phyloP scores from a whole-genome alignment of 2,113 vertebrate genomes.

The Craseonycteris thonglongyai region DNA sequence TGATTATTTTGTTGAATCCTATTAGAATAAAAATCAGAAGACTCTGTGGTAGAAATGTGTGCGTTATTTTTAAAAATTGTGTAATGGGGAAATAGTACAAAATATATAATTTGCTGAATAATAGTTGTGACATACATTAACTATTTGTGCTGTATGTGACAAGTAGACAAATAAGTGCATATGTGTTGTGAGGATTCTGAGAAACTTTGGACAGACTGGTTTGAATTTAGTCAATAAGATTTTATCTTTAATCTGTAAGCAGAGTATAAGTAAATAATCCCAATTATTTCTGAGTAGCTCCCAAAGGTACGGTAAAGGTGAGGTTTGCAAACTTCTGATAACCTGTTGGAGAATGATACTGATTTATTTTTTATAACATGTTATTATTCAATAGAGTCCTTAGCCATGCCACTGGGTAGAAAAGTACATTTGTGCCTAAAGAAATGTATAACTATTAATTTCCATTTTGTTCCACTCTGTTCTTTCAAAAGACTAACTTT shows the following conservation, averaged over 20 bases:
- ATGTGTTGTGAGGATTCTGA: background rate
- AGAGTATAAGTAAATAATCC: background rate
- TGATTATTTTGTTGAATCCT: slow-evolving; percentile 13
- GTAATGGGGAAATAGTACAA: background rate
- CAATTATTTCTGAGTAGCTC: background rate
- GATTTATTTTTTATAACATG: background rate
- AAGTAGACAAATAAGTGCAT: background rate
- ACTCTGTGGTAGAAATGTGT: slow-evolving; percentile 14
- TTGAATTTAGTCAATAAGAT: background rate
- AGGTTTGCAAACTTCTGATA: background rate
- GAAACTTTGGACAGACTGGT: background rate
- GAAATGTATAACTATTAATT: slow-evolving; percentile 2
- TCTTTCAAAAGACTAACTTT: slow-evolving; percentile 41
- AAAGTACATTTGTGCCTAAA: slow-evolving; percentile 22
- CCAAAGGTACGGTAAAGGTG: background rate
- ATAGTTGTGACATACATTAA: background rate
- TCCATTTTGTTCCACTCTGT: background rate
- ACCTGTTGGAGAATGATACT: background rate
- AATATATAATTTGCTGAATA: background rate
- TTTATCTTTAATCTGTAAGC: background rate
- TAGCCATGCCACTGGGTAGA: background rate
- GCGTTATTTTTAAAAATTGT: background rate
- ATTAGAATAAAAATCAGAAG: background rate
- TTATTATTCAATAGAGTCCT: background rate
- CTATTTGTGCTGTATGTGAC: background rate